Evolutionary conservation across 2,888 invertebrate species (phyloP), one percentile per base, ranked within the genome.

Genomic region (Xylophagus ater): DNA sequence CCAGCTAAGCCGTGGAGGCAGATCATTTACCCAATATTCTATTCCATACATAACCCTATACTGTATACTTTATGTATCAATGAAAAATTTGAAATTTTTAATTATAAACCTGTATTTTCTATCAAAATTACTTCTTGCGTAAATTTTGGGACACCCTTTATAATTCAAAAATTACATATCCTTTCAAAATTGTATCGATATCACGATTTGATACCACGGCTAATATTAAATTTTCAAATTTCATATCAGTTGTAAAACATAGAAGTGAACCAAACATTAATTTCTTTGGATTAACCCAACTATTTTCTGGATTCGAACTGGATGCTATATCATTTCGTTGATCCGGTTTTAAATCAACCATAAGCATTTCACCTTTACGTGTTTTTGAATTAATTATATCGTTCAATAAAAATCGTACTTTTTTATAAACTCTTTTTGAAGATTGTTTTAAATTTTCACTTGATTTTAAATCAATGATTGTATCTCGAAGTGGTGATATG

Each of bases 151-250:
- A n/a, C n/a, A n/a, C n/a, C n/a, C n/a, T n/a, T n/a, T n/a, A n/a
- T n/a, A n/a, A 41, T 23, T 42, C 40, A 18, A 53, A 57, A 55
- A 71, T 64, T 54, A 78, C 71, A 59, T 68, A 70, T 40, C 79
- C 78, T 18, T 71, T 60, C 25, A 54, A 55, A 4, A 78, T 54
- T 30, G 70, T 55, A 34, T 67, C 59, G 2, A 56, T 42, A 32
- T 77, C 69, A 2, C 77, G 66, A 34, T 76, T 73, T 4, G 71
- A 64, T 29, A 87, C 78, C 23, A 76, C 76, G 1, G 77, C 86
- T 52, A 86, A 73, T 42, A 79, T 59, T 23, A 84, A 65, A 3
- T 74, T 74, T 20, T 72, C 60, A 58, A 88, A 88, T 40, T 75
- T 67, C 54, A 81, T 74, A 13, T 45, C 52, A 19, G 62, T 63